Conservation (phyloP, 2,113 vertebrate species). For the Cyprinodon variegatus region DNA sequence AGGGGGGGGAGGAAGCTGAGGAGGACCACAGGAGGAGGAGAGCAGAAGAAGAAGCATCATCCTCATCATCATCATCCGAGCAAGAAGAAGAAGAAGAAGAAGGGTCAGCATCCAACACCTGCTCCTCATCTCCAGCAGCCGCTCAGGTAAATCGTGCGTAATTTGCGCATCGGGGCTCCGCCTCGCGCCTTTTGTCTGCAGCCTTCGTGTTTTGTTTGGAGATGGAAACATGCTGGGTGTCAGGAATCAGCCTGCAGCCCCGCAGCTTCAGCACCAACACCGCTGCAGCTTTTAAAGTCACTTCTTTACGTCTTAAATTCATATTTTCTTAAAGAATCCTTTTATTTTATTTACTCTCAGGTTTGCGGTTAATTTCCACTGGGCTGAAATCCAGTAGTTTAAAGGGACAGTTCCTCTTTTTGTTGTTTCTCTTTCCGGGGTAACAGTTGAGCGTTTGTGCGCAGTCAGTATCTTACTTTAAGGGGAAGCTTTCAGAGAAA, state of each 20-base stretch:
- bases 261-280: no score
- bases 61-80: constrained; percentile 13
- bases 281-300: not conserved
- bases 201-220: not conserved
- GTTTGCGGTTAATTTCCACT: no score
- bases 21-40: constrained; percentile 44
- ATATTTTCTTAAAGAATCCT: no score
- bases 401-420: not conserved
- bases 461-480: not conserved
- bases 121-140: constrained; percentile 28
- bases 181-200: not conserved
- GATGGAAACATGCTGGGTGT: not conserved
- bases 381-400: not conserved
- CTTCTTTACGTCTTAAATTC: not conserved
- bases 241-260: no score
- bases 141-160: constrained; percentile 56
- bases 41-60: constrained; percentile 52
- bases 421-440: not conserved
- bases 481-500: not conserved
- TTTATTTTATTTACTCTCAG: not conserved
- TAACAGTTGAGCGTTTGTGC: not conserved
- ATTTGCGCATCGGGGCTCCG: not conserved
- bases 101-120: constrained; percentile 18
- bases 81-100: constrained; percentile 21
- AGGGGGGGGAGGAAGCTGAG: constrained; percentile 42